Conservation (phyloP, 2,888 invertebrate genomes). For the Melangyna quadrimaculata region DNA sequence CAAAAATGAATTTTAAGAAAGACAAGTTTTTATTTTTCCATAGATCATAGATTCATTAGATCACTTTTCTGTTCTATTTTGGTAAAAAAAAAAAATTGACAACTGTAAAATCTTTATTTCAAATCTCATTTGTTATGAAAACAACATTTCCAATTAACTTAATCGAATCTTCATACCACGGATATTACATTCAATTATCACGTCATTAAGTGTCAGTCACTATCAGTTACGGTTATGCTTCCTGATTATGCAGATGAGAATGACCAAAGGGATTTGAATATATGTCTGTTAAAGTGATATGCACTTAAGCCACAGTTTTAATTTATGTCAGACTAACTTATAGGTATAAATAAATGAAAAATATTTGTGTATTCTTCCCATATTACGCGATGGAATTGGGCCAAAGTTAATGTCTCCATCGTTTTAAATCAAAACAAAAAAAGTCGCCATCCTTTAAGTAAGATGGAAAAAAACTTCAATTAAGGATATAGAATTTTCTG, state of each 20-base stretch:
- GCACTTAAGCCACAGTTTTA: slow-evolving; percentile 36
- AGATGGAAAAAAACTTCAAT: slow-evolving; percentile 2
- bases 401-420: not conserved
- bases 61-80: no score
- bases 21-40: no score
- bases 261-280: slow-evolving; percentile 29
- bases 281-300: slow-evolving; percentile 5
- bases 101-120: not conserved
- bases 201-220: slow-evolving; percentile 25
- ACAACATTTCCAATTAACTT: not conserved
- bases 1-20: no score
- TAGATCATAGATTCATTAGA: no score
- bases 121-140: not conserved
- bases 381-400: not conserved
- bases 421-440: slow-evolving; percentile 24
- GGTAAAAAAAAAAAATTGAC: not conserved
- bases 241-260: not conserved
- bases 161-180: not conserved
- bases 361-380: slow-evolving; percentile 15
- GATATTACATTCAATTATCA: slow-evolving; percentile 20
- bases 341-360: not conserved
- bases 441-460: not conserved
- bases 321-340: not conserved
- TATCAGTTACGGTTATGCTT: not conserved
- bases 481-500: not conserved